Percentiles rank a stretch among this genome's conserved stretches.
phyloP scores from a whole-genome alignment of 2,888 invertebrate genomes.

The Venustoraphidia nigricollis region DNA sequence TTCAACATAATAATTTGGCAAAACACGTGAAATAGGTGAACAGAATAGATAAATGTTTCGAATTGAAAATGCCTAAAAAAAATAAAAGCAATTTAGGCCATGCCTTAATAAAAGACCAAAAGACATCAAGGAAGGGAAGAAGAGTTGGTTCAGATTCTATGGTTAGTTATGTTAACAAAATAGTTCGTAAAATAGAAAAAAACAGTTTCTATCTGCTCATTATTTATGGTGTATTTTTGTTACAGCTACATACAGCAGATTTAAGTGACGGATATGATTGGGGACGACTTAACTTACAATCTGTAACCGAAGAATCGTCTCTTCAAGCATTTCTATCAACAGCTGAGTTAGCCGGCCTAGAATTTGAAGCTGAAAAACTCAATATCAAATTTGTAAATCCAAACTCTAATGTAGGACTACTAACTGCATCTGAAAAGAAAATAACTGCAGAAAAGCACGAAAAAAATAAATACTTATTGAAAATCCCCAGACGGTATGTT shows the following conservation, averaged over 20 bases:
- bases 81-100: conserved; percentile 50
- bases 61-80: conserved; percentile 53
- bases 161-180: conserved; percentile 32
- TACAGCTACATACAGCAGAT: conserved; percentile 70
- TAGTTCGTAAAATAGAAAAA: not conserved
- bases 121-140: conserved; percentile 42
- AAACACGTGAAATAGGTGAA: no score
- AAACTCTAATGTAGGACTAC: conserved; percentile 39
- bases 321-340: conserved; percentile 92
- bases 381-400: conserved; percentile 65
- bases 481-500: conserved; percentile 63
- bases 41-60: no score
- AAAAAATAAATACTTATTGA: conserved; percentile 43
- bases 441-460: conserved; percentile 36
- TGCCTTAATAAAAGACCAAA: conserved; percentile 60
- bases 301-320: conserved; percentile 90
- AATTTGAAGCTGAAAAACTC: conserved; percentile 83
- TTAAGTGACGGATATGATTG: conserved; percentile 83
- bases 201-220: not conserved
- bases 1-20: no score
- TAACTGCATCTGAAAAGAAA: conserved; percentile 39
- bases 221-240: conserved; percentile 9
- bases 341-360: conserved; percentile 85
- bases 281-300: conserved; percentile 78
- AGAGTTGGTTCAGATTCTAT: conserved; percentile 56